A percentile compares a stretch with the other conserved stretches of the same genome.
phyloP scores from a whole-genome alignment of 2,113 vertebrate species.

The Cyanoderma ruficeps region DNA sequence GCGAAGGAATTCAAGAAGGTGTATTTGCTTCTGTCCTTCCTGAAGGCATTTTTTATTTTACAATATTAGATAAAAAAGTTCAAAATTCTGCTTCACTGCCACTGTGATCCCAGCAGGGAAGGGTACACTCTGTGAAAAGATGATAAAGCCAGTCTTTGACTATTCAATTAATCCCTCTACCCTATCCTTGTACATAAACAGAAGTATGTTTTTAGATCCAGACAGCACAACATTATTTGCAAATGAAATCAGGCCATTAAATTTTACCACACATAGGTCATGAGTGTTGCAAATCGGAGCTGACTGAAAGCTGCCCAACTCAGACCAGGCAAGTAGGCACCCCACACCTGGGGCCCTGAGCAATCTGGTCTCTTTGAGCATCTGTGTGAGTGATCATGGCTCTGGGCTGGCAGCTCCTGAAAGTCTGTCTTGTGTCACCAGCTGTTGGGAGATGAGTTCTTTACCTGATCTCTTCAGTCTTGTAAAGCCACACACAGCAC shows the following conservation, averaged over 20 bases:
- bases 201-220: neutral
- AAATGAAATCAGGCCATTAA: neutral
- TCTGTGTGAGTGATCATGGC: rapidly evolving
- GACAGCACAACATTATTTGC: neutral
- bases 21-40: neutral
- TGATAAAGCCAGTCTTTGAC: neutral
- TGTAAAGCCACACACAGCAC: neutral
- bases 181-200: neutral
- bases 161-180: neutral
- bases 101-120: neutral
- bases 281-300: rapidly evolving
- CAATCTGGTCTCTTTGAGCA: neutral
- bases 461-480: neutral
- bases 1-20: neutral
- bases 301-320: neutral
- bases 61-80: neutral
- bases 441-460: neutral
- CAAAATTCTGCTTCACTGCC: neutral
- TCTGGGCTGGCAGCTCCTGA: rapidly evolving
- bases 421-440: neutral
- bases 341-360: rapidly evolving
- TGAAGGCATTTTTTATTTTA: neutral
- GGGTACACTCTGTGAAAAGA: neutral
- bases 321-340: neutral
- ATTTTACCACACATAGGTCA: neutral